Evolutionary conservation across 1,140 invertebrate genomes (phyloP), one percentile per base, ranked within the genome.

Genomic region (Monochamus saltuarius): DNA sequence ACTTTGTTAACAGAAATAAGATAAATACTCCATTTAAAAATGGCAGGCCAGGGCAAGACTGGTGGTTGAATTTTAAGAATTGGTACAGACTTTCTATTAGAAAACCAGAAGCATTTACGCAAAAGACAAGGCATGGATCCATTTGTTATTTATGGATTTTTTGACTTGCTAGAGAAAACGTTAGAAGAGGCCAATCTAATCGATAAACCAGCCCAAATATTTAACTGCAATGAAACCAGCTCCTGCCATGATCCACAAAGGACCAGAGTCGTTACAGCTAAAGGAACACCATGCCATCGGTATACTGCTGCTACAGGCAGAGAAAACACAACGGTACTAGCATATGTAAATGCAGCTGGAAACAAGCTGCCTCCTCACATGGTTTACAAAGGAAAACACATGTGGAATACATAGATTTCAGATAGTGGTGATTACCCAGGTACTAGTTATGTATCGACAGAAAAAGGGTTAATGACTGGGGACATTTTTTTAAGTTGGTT

Each of bases 241-340:
- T 36, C 14, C 16, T 19, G 51, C 36, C n/a, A 6, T 16, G 36
- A 53, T 16, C 37, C 51, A 4, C 17, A n/a, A 7, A 19, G 17
- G 17, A 70, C 64, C 7, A 76, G 73, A 65, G 60, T 74, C 16
- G 70, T 75, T 22, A 67, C 67, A 8, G 17, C 38, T 43, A 60
- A 46, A 66, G 65, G 63, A 38, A 37, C 38, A 40, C 49, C 70
- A 10, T 69, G 63, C 16, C 64, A 69, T 16, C 37, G 73, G 59
- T 71, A 66, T 7, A 76, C 68, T 7, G 45, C 59, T 54, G 65
- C 64, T 13, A 65, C 68, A 16, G 75, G 68, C 16, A 71, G 67
- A 62, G 64, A 75, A 56, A 77, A 76, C 58, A 72, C 63, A 19
- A 75, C 75, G 10, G 70, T 77, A 42, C 57, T 76, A 36, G 56